Evolutionary conservation across 2,888 invertebrate genomes (phyloP).

Genomic region (Apotomis capreana): DNA sequence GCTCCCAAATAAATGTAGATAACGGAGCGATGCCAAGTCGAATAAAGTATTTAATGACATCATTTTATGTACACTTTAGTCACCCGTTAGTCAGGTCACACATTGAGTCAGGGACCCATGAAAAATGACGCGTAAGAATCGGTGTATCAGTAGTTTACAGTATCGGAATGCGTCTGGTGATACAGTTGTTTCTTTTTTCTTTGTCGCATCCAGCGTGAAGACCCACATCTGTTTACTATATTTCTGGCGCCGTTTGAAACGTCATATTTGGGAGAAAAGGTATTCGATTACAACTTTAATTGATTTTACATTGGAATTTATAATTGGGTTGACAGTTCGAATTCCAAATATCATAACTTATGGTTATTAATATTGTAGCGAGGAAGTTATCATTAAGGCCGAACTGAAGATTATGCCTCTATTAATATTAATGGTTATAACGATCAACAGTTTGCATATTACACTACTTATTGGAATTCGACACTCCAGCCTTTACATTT

Average conservation of each 20-base stretch:
- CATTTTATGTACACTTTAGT: constrained; percentile 60
- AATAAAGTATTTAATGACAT: constrained; percentile 66
- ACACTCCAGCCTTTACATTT: constrained; percentile 43
- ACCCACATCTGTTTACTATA: constrained; percentile 66
- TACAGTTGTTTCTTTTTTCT: constrained; percentile 58
- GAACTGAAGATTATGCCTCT: constrained; percentile 32
- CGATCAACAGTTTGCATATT: constrained; percentile 52
- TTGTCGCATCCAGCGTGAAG: constrained; percentile 48
- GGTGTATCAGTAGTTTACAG: constrained; percentile 29
- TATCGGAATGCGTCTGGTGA: constrained; percentile 50
- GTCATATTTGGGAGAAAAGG: constrained; percentile 58
- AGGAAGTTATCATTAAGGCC: constrained; percentile 9
- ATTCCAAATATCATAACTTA: constrained; percentile 14
- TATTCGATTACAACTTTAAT: constrained; percentile 57
- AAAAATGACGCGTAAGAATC: constrained; percentile 60
- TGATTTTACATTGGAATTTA: constrained; percentile 35
- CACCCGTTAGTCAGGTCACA: constrained; percentile 57
- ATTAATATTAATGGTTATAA: constrained; percentile 53
- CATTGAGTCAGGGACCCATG: constrained; percentile 68
- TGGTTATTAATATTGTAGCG: constrained; percentile 8
- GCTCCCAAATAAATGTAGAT: constrained; percentile 54
- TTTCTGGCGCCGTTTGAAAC: constrained; percentile 61
- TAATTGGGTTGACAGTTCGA: constrained; percentile 20
- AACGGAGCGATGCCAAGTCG: constrained; percentile 57
- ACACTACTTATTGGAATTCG: constrained; percentile 53